Evolutionary conservation across 2,888 invertebrate genomes (phyloP).

Genomic region (Melinaea menophilus): DNA sequence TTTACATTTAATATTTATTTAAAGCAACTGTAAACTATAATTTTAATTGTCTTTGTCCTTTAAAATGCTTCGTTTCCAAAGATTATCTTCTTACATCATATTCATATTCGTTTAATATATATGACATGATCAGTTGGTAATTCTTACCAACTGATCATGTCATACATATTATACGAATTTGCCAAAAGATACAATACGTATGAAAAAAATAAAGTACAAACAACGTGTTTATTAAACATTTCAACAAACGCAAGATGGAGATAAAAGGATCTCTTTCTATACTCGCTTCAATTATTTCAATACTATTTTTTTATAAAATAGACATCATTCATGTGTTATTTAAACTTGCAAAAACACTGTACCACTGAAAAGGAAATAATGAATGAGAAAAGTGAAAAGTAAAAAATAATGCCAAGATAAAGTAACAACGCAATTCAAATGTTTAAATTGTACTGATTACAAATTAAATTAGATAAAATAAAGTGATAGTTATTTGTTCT

Average conservation of each 20-base stretch:
- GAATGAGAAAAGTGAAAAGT: slow-evolving; percentile 41
- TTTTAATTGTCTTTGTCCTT: no score
- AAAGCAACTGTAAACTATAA: no score
- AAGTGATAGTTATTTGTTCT: slow-evolving; percentile 51
- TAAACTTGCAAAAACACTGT: slow-evolving; percentile 38
- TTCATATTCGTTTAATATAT: no score
- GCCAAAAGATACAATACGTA: background rate
- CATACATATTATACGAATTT: no score
- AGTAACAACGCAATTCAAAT: slow-evolving; percentile 56
- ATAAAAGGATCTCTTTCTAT: slow-evolving; percentile 7
- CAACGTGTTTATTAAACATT: slow-evolving; percentile 10
- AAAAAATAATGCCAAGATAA: slow-evolving; percentile 53
- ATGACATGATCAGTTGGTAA: no score
- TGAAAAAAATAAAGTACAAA: background rate
- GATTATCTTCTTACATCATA: no score
- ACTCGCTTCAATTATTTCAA: slow-evolving; percentile 20
- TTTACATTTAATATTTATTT: no score
- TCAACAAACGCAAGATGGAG: no score
- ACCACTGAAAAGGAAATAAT: slow-evolving; percentile 55
- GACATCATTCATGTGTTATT: slow-evolving; percentile 14
- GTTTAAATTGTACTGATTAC: slow-evolving; percentile 73
- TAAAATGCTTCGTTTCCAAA: no score
- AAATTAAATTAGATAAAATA: slow-evolving; percentile 70
- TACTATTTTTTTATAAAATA: slow-evolving; percentile 22
- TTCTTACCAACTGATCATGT: no score